A percentile compares a stretch with the other conserved stretches of the same genome.
Conservation (phyloP, 1,140 invertebrate genomes). For the Euglossa dilemma region DNA sequence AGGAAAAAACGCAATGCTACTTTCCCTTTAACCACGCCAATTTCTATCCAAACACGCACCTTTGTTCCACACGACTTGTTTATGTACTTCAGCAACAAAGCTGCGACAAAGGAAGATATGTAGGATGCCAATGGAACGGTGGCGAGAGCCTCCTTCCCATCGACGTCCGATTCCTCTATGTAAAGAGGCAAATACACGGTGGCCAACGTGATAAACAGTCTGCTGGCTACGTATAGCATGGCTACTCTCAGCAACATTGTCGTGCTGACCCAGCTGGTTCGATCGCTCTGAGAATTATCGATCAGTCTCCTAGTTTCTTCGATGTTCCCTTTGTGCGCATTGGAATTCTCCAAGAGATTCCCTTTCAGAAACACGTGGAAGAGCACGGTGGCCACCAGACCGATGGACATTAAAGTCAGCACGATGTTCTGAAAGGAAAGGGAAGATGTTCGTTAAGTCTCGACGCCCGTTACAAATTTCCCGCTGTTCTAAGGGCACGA, state of each 20-base stretch:
- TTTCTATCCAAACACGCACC: conserved; percentile 79
- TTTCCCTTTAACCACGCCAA: conserved; percentile 75
- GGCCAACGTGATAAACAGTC: conserved; percentile 92
- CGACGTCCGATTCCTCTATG: conserved; percentile 86
- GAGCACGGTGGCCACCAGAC: conserved; percentile 82
- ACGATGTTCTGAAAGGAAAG: conserved; percentile 83
- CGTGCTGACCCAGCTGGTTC: conserved; percentile 66
- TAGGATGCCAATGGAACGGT: conserved; percentile 94
- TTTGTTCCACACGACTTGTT: conserved; percentile 83
- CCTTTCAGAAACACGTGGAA: conserved; percentile 84
- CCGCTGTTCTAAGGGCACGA: not conserved
- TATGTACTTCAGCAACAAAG: conserved; percentile 89
- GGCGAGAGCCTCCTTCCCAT: conserved; percentile 87
- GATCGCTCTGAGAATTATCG: conserved; percentile 24
- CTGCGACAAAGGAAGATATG: conserved; percentile 91
- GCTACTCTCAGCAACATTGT: conserved; percentile 76
- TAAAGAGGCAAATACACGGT: conserved; percentile 94
- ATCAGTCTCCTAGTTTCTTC: conserved; percentile 46
- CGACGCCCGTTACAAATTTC: not conserved
- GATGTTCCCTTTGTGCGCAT: conserved; percentile 26
- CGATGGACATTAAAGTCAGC: conserved; percentile 83
- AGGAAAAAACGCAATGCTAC: not conserved
- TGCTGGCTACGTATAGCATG: conserved; percentile 89
- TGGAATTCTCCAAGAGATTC: conserved; percentile 70
- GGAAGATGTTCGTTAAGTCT: not conserved